Percentiles rank a stretch among this genome's conserved stretches.
Conservation (phyloP, 1,140 invertebrate genomes). For the Proales similis region DNA sequence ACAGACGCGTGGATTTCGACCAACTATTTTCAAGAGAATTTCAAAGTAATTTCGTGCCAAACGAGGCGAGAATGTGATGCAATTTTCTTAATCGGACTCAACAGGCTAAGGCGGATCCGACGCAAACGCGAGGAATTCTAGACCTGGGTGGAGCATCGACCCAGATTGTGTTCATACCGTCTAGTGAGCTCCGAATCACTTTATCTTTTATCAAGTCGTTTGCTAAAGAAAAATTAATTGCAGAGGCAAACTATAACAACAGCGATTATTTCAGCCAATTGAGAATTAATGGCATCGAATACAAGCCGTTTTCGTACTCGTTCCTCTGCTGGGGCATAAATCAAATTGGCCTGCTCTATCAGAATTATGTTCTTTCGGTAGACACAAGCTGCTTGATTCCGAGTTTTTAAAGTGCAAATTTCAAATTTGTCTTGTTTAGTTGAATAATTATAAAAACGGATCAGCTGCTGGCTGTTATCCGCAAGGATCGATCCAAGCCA, state of each 20-base stretch:
- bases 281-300: slow-evolving; percentile 25
- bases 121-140: slow-evolving; percentile 47
- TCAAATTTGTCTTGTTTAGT: too few relatives aligned
- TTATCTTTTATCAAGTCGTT: neutral
- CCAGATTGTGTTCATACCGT: slow-evolving; percentile 53
- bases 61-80: too few relatives aligned
- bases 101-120: slow-evolving; percentile 1
- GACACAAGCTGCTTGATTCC: too few relatives aligned
- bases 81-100: too few relatives aligned
- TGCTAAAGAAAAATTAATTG: neutral
- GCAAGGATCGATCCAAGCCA: too few relatives aligned
- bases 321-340: slow-evolving; percentile 32
- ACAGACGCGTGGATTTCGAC: slow-evolving; percentile 55
- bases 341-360: slow-evolving; percentile 33
- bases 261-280: slow-evolving; percentile 7
- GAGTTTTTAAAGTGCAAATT: too few relatives aligned
- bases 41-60: too few relatives aligned
- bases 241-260: neutral
- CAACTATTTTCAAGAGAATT: slow-evolving; percentile 49
- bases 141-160: slow-evolving; percentile 59
- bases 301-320: slow-evolving; percentile 5
- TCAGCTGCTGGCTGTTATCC: too few relatives aligned
- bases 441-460: too few relatives aligned
- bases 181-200: neutral
- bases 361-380: slow-evolving; percentile 13